Evolutionary conservation across 2,113 vertebrate species (phyloP).

Genomic region (Oenanthe oenanthe): DNA sequence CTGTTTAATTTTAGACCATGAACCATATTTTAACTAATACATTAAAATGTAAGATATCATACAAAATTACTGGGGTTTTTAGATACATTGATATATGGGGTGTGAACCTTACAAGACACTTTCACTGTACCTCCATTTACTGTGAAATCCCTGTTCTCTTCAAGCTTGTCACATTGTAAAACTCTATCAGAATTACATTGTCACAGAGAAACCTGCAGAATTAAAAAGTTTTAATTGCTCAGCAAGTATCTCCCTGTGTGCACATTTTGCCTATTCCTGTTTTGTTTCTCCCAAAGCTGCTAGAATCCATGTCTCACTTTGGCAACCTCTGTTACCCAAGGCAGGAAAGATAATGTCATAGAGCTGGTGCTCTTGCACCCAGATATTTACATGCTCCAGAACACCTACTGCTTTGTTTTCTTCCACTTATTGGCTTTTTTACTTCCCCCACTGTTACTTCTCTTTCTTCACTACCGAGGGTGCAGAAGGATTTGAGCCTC

Average conservation of each 20-base stretch:
- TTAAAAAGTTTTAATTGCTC: background rate
- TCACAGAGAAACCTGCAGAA: background rate
- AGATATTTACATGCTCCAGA: background rate
- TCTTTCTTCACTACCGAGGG: background rate
- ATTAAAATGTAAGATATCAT: conserved; percentile 64
- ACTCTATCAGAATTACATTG: background rate
- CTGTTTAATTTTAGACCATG: conserved; percentile 69
- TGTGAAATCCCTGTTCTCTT: background rate
- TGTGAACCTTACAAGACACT: conserved; percentile 8
- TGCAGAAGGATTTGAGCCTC: background rate
- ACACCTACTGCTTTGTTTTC: background rate
- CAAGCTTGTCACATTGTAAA: background rate
- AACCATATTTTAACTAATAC: conserved; percentile 64
- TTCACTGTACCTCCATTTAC: background rate
- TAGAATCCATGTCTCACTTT: background rate
- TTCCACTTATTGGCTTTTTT: background rate
- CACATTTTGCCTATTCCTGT: background rate
- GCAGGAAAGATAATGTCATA: background rate
- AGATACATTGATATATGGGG: conserved; percentile 18
- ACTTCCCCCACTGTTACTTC: background rate
- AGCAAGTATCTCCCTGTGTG: background rate
- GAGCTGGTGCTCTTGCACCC: background rate
- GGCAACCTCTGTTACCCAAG: background rate
- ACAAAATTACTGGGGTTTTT: conserved; percentile 55
- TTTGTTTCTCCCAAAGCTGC: background rate